A percentile compares a stretch with the other conserved stretches of the same genome.
phyloP scores from a whole-genome alignment of 2,888 invertebrate species.

The Melitaea athalia region DNA sequence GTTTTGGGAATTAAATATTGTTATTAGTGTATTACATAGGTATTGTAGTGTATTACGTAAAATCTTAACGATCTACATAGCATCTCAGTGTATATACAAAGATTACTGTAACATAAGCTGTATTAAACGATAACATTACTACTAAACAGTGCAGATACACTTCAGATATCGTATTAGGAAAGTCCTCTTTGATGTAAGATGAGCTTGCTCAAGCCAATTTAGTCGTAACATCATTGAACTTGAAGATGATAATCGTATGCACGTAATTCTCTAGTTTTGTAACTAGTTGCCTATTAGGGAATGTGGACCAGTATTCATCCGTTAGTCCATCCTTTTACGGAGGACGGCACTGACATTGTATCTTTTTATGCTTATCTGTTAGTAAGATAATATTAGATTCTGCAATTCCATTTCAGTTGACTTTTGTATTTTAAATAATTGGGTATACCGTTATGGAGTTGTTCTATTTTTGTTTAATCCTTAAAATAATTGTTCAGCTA shows the following conservation, averaged over 20 bases:
- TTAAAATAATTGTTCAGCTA: background rate
- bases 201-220: slow-evolving; percentile 25
- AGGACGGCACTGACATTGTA: slow-evolving; percentile 41
- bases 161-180: slow-evolving; percentile 25
- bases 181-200: slow-evolving; percentile 19
- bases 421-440: slow-evolving; percentile 28
- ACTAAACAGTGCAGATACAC: slow-evolving; percentile 27
- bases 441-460: slow-evolving; percentile 9
- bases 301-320: slow-evolving; percentile 39
- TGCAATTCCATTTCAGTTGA: slow-evolving; percentile 29
- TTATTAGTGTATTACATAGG: background rate
- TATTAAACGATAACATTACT: slow-evolving; percentile 30
- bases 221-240: slow-evolving; percentile 33
- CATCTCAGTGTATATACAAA: slow-evolving; percentile 13
- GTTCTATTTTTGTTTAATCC: background rate
- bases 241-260: slow-evolving; percentile 35
- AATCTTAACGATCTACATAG: background rate
- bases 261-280: slow-evolving; percentile 33
- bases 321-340: slow-evolving; percentile 42
- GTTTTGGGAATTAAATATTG: no score
- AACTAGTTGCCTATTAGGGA: slow-evolving; percentile 43
- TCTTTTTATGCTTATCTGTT: slow-evolving; percentile 42
- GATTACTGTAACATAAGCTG: slow-evolving; percentile 18
- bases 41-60: background rate
- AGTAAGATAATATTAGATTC: slow-evolving; percentile 40